Percentiles rank a stretch among this genome's conserved stretches.
Evolutionary conservation across 2,797 vertebrate species (phyloP).

Genomic region (Pempheris klunzingeri): DNA sequence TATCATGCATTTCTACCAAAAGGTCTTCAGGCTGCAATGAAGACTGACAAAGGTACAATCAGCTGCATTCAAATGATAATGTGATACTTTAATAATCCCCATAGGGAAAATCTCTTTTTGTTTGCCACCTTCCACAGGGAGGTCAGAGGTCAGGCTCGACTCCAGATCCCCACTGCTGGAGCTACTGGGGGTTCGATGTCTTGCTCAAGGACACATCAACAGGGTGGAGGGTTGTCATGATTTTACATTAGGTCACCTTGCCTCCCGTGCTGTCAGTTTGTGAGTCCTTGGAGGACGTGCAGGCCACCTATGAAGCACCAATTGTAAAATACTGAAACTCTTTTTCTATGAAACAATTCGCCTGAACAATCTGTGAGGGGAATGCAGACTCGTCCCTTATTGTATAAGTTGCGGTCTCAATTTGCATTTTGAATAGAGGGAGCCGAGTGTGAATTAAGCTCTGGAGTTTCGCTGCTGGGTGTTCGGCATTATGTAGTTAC

Average conservation of each 20-base stretch:
- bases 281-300: constrained; percentile 19
- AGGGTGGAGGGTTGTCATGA: constrained; percentile 35
- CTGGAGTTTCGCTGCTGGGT: constrained; percentile 29
- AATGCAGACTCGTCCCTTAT: constrained; percentile 38
- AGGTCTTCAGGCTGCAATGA: constrained; percentile 58
- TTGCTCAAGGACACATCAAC: constrained; percentile 60
- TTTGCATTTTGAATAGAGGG: constrained; percentile 61
- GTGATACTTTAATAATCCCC: constrained; percentile 77
- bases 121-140: constrained; percentile 53
- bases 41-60: constrained; percentile 68
- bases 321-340: constrained; percentile 17
- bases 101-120: constrained; percentile 67
- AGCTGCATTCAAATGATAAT: constrained; percentile 78
- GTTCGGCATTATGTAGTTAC: constrained; percentile 19
- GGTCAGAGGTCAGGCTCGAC: constrained; percentile 67
- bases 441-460: constrained; percentile 46
- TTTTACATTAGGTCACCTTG: constrained; percentile 51
- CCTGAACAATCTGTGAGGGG: constrained; percentile 34
- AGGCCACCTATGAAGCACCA: constrained; percentile 43
- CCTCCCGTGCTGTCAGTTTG: constrained; percentile 7
- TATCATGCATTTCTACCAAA: constrained; percentile 33
- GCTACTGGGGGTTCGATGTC: constrained; percentile 33
- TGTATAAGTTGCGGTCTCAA: constrained; percentile 42
- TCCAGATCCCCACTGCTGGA: constrained; percentile 37
- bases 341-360: constrained; percentile 28